These are phyloP conservation scores for Scaptomyza parva DNA, from an alignment of 2,888 invertebrate genomes.

Conservation along the genomic window DNA sequence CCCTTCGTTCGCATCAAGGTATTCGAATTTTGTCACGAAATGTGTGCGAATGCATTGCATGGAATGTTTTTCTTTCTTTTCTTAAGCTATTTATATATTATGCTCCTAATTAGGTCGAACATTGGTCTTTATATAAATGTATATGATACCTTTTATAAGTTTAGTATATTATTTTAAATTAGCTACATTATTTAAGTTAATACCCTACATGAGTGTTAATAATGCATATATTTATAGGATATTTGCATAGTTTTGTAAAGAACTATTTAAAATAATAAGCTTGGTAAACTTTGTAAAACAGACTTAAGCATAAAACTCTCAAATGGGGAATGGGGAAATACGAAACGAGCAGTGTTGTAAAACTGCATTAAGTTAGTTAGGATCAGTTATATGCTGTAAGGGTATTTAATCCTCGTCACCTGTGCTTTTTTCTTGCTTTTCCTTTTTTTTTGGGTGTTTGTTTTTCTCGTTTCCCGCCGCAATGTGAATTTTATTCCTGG, in stretches of 20 bases:
- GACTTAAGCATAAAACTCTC: neutral
- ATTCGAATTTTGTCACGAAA: conserved; percentile 2
- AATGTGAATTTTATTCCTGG: conserved; percentile 69
- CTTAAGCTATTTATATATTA: neutral
- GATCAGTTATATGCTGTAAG: conserved; percentile 9
- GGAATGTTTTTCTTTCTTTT: neutral
- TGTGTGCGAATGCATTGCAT: conserved; percentile 6
- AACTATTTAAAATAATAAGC: neutral
- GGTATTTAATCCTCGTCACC: conserved; percentile 24
- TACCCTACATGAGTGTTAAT: too few species aligned
- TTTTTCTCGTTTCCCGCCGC: conserved; percentile 11
- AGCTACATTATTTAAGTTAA: too few species aligned
- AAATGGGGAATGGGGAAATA: neutral
- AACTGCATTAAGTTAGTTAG: neutral
- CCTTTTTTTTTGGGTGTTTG: conserved; percentile 29
- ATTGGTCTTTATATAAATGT: neutral
- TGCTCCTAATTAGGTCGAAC: conserved; percentile 1
- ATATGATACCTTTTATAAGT: neutral
- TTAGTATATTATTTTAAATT: neutral
- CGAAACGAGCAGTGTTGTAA: neutral
- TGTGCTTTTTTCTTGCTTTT: conserved; percentile 1
- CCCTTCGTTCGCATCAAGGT: conserved; percentile 12
- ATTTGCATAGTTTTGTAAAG: neutral
- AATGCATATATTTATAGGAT: too few species aligned
- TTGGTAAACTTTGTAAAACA: neutral